phyloP scores from a whole-genome alignment of 2,888 invertebrate species.

The Caenorhabditis angaria region DNA sequence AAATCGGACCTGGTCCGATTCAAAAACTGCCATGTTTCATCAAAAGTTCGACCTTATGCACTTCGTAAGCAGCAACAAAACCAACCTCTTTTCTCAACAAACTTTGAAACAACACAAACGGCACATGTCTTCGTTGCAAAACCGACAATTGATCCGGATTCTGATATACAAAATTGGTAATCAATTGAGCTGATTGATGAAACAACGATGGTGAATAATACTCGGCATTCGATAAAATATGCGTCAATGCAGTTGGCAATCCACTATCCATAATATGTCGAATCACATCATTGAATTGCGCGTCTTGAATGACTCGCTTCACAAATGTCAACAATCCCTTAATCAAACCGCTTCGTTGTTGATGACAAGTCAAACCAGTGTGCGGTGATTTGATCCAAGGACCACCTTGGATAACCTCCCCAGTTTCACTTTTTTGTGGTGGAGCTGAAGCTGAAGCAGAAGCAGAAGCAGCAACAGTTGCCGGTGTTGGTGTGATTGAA shows the following conservation, averaged over 20 bases:
- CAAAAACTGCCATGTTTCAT: too few relatives aligned
- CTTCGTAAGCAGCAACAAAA: too few relatives aligned
- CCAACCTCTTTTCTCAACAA: slow-evolving; percentile 81
- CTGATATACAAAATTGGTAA: slow-evolving; percentile 79
- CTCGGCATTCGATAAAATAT: slow-evolving; percentile 86
- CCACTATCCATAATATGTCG: slow-evolving; percentile 82
- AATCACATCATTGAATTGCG: slow-evolving; percentile 57
- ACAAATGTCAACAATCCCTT: slow-evolving; percentile 89
- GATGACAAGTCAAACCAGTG: slow-evolving; percentile 77
- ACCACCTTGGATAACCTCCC: slow-evolving; percentile 22
- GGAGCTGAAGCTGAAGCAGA: neutral
- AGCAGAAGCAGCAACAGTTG: neutral
- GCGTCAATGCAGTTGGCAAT: slow-evolving; percentile 82
- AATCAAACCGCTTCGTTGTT: slow-evolving; percentile 84
- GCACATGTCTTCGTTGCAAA: slow-evolving; percentile 86
- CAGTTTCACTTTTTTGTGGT: neutral
- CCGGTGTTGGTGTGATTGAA: neutral
- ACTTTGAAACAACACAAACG: slow-evolving; percentile 85
- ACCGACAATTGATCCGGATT: slow-evolving; percentile 85
- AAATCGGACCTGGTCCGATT: too few relatives aligned
- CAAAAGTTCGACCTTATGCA: too few relatives aligned
- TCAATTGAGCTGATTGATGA: slow-evolving; percentile 64
- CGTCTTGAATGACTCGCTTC: slow-evolving; percentile 82
- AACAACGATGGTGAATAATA: slow-evolving; percentile 88
- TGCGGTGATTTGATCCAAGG: slow-evolving; percentile 43